Conservation (phyloP, 1,140 invertebrate genomes). For the Drosophila eugracilis region DNA sequence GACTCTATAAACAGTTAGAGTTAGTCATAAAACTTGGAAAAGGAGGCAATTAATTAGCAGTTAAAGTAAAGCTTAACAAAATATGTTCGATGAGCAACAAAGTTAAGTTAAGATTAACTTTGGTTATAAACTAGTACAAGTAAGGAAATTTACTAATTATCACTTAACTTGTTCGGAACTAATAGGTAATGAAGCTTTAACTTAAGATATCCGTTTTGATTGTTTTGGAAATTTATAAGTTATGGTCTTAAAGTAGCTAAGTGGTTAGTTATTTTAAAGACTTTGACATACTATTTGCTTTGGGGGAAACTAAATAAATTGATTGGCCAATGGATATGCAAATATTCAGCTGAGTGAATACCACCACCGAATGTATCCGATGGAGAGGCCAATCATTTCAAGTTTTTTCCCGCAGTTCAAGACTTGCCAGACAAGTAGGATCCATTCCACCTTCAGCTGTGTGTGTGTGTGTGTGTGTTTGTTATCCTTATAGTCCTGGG, state of each 20-base stretch:
- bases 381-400: constrained; percentile 21
- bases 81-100: too few species aligned
- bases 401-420: constrained; percentile 17
- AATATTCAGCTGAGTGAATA: constrained; percentile 16
- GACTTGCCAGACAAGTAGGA: constrained; percentile 41
- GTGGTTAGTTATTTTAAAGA: too few species aligned
- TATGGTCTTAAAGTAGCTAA: background rate
- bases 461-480: background rate
- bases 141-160: too few species aligned
- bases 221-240: background rate
- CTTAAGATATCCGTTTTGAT: too few species aligned
- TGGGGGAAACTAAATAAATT: background rate
- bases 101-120: too few species aligned
- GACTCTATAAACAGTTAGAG: constrained; percentile 6
- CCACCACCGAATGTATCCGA: background rate
- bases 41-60: too few species aligned
- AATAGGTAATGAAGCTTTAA: too few species aligned
- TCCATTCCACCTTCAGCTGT: constrained; percentile 19
- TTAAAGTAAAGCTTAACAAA: too few species aligned
- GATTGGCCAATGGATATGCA: background rate
- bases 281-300: background rate
- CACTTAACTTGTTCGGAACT: too few species aligned
- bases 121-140: too few species aligned
- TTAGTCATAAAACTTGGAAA: background rate
- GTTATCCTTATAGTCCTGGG: constrained; percentile 12